Percentiles rank a stretch among this genome's conserved stretches.
Evolutionary conservation across 2,797 vertebrate genomes (phyloP).

Genomic region (Podarcis siculus): DNA sequence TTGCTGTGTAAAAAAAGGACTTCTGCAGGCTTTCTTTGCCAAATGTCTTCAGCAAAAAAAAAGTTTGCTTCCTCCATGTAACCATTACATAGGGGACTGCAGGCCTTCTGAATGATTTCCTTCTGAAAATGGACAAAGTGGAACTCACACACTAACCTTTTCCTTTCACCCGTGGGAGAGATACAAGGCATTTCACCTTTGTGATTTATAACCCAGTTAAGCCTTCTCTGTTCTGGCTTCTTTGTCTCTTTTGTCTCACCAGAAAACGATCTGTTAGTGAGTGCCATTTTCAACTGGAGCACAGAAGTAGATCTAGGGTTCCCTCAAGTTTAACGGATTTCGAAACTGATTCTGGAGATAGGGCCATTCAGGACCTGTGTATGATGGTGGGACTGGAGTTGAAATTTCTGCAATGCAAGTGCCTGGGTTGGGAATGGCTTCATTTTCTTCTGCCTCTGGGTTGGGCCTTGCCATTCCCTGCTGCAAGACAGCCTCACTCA

Average conservation of each 20-base stretch:
- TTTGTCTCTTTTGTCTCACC: slow-evolving; percentile 29
- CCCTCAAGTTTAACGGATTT: background rate
- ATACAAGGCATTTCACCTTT: slow-evolving; percentile 25
- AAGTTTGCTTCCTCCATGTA: background rate
- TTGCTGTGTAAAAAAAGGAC: background rate
- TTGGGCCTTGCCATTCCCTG: background rate
- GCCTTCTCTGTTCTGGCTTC: slow-evolving; percentile 7
- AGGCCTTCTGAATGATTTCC: background rate
- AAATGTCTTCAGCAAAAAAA: background rate
- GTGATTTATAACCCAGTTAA: slow-evolving; percentile 52
- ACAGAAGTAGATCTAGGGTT: slow-evolving; percentile 19
- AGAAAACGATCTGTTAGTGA: slow-evolving; percentile 36
- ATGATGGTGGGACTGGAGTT: background rate
- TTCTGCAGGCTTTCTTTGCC: background rate
- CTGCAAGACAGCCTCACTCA: too few species aligned
- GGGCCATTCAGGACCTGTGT: background rate
- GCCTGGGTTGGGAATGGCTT: background rate
- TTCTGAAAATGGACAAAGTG: slow-evolving; percentile 8
- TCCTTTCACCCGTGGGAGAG: slow-evolving; percentile 21
- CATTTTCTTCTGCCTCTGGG: background rate
- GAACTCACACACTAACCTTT: slow-evolving; percentile 41
- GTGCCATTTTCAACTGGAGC: background rate
- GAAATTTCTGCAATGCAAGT: background rate
- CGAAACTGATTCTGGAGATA: background rate
- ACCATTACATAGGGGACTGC: background rate